Evolutionary conservation across 2,113 vertebrate genomes (phyloP).

Genomic region (Mionectes macconnelli): DNA sequence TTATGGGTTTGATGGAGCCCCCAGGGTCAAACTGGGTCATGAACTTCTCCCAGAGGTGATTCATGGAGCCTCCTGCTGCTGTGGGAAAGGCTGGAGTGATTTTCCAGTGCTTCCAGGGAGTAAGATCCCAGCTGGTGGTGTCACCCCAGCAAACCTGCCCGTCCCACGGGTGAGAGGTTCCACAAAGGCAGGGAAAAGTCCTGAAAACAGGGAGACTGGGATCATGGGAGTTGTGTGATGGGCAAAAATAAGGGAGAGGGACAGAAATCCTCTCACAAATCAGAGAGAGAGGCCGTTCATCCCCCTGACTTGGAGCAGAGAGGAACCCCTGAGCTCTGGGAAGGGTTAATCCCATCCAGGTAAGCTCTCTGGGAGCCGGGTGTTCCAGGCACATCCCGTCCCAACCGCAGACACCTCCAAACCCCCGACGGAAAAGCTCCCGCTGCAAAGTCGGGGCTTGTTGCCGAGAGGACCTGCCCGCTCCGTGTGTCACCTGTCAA

Average conservation of each 20-base stretch:
- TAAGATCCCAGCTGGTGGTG: not conserved
- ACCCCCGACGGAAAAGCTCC: not conserved
- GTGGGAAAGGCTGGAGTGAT: not conserved
- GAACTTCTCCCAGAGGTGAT: not conserved
- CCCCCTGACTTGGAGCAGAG: not conserved
- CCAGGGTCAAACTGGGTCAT: not conserved
- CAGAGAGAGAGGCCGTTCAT: fast-evolving
- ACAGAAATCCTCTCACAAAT: fast-evolving
- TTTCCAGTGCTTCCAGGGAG: not conserved
- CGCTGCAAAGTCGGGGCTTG: conserved; percentile 52
- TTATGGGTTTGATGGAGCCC: not conserved
- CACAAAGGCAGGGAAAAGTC: not conserved
- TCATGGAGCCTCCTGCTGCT: not conserved
- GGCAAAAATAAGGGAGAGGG: fast-evolving
- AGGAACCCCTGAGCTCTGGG: not conserved
- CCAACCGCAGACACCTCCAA: conserved; percentile 35
- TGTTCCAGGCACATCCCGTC: not conserved
- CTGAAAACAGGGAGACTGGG: fast-evolving
- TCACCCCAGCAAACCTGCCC: not conserved
- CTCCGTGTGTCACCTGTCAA: conserved; percentile 46
- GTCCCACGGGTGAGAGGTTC: fast-evolving
- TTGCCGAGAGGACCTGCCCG: not conserved
- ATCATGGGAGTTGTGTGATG: fast-evolving
- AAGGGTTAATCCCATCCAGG: conserved; percentile 13
- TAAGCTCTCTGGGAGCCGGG: not conserved